Evolutionary conservation across 2,888 invertebrate genomes (phyloP).

Genomic region (Lumbricus terrestris): DNA sequence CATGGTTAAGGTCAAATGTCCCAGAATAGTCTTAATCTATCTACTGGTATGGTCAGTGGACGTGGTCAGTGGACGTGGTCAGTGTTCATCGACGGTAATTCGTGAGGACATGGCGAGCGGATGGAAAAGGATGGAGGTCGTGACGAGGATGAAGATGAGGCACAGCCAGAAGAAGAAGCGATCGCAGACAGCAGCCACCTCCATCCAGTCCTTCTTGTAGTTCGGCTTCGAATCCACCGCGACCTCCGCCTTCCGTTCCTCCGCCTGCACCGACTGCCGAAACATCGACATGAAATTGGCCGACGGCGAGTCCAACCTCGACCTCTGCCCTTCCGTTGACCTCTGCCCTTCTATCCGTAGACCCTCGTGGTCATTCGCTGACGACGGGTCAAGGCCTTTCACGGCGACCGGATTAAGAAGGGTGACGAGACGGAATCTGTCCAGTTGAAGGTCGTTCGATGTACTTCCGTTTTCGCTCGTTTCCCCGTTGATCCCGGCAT

Average conservation of each 20-base stretch:
- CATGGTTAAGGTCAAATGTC: no score
- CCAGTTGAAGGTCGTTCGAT: constrained; percentile 8
- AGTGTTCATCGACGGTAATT: not conserved
- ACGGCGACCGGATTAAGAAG: not conserved
- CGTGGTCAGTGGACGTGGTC: not conserved
- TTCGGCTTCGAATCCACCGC: constrained; percentile 22
- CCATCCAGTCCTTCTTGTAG: constrained; percentile 41
- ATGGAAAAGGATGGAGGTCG: constrained; percentile 41
- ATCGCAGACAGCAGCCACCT: constrained; percentile 42
- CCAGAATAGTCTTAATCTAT: no score
- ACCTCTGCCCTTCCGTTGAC: not conserved
- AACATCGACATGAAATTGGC: no score
- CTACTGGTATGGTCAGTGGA: no score
- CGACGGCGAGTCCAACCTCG: not conserved
- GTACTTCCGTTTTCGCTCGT: constrained; percentile 13
- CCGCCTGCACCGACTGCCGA: not conserved
- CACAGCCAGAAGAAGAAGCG: constrained; percentile 43
- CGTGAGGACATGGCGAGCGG: constrained; percentile 33
- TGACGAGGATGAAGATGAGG: constrained; percentile 39
- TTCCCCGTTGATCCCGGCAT: constrained; percentile 11
- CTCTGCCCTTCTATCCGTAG: not conserved
- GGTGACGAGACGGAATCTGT: constrained; percentile 11
- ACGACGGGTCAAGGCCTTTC: not conserved
- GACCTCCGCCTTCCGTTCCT: not conserved
- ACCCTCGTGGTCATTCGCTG: not conserved